These are phyloP conservation scores for Andrena bucephala DNA, from an alignment of 2,888 invertebrate genomes.

Conservation along the genomic window DNA sequence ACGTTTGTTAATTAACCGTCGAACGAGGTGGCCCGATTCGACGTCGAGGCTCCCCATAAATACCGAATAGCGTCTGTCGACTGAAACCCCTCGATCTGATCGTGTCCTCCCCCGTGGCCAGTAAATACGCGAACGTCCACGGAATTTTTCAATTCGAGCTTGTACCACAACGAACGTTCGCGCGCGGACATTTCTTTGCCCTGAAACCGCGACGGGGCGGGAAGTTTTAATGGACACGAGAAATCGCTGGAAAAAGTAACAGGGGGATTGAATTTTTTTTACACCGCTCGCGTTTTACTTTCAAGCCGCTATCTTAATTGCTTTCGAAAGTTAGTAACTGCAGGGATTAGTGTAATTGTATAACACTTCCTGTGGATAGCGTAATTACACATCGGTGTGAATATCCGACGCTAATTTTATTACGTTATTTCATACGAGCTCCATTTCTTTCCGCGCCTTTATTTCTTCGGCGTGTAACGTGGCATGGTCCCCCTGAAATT, in stretches of 20 bases:
- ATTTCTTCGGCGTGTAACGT: neutral
- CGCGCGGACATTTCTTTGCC: too few species aligned
- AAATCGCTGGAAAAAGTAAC: neutral
- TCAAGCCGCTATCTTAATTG: constrained; percentile 43
- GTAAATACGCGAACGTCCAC: too few species aligned
- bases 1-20: constrained; percentile 51
- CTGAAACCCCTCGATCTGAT: neutral
- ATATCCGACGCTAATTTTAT: constrained; percentile 10
- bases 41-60: neutral
- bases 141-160: neutral
- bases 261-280: constrained; percentile 9
- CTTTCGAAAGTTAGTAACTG: constrained; percentile 44
- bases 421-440: neutral
- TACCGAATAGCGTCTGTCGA: neutral
- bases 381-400: constrained; percentile 27
- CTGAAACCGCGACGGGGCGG: too few species aligned
- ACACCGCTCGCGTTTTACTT: constrained; percentile 23
- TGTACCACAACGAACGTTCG: neutral
- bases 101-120: too few species aligned
- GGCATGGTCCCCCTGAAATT: neutral
- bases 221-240: neutral
- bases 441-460: neutral
- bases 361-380: constrained; percentile 36
- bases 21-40: constrained; percentile 12
- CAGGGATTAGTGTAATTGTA: constrained; percentile 31